Evolutionary conservation across 2,888 invertebrate genomes (phyloP).

Genomic region (Torymus aiolomorphi): DNA sequence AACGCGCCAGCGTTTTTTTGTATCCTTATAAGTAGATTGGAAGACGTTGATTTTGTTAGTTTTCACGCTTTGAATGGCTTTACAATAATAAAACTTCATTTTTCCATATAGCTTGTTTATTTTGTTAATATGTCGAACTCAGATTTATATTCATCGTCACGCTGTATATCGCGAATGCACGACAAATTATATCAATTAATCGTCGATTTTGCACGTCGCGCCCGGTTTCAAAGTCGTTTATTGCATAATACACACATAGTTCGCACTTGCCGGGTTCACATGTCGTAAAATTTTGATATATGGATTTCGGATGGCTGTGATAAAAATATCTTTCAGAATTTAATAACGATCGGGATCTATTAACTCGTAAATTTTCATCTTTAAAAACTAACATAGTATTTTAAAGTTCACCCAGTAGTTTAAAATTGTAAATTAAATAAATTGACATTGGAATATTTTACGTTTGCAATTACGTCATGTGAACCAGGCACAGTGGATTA

Average conservation of each 20-base stretch:
- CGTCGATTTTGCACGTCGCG: constrained; percentile 62
- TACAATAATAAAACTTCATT: constrained; percentile 26
- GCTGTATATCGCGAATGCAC: constrained; percentile 59
- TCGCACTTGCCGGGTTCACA: constrained; percentile 66
- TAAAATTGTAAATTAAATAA: constrained; percentile 5
- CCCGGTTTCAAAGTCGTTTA: constrained; percentile 67
- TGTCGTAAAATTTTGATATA: constrained; percentile 25
- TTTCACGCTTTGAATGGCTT: constrained; percentile 5
- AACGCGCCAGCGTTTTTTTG: constrained; percentile 3
- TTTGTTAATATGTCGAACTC: constrained; percentile 16
- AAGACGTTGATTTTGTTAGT: constrained; percentile 54
- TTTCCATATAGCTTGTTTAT: neutral
- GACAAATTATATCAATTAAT: constrained; percentile 53
- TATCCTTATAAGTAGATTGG: constrained; percentile 25
- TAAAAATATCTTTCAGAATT: too few relatives aligned
- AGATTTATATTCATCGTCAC: constrained; percentile 33
- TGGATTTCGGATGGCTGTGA: too few relatives aligned
- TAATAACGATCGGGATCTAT: too few relatives aligned
- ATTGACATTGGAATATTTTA: neutral
- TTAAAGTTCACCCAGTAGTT: neutral
- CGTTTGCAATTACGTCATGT: constrained; percentile 56
- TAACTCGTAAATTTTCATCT: too few relatives aligned
- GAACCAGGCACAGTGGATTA: constrained; percentile 65
- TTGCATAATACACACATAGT: constrained; percentile 74
- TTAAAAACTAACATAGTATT: too few relatives aligned